Conservation (phyloP, 2,888 invertebrate genomes). For the Habroteleia sp. region DNA sequence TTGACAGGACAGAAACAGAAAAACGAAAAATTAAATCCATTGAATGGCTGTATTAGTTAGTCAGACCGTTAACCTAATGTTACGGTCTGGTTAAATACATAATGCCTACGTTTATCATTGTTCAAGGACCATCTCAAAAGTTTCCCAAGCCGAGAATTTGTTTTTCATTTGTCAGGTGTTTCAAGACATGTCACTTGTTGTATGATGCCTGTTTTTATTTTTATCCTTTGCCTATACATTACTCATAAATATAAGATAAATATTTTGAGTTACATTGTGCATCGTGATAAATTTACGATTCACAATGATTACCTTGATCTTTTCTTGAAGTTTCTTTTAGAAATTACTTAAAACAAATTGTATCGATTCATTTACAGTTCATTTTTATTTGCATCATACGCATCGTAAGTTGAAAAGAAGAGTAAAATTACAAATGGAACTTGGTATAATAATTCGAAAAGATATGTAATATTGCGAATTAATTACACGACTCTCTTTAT, state of each 20-base stretch:
- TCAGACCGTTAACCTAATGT: constrained; percentile 54
- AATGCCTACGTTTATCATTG: constrained; percentile 71
- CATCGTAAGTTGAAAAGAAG: no score
- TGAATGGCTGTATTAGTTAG: constrained; percentile 62
- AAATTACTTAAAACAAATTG: no score
- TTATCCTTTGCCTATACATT: no score
- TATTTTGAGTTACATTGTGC: no score
- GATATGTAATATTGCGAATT: not conserved
- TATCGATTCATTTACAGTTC: no score
- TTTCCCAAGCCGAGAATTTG: constrained; percentile 79
- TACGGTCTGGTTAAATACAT: constrained; percentile 54
- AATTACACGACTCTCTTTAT: not conserved
- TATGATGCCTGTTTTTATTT: constrained; percentile 5
- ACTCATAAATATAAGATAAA: no score
- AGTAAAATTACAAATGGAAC: no score
- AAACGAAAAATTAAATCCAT: constrained; percentile 78
- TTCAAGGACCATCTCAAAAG: constrained; percentile 83
- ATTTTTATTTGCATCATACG: no score
- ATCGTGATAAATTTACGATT: no score
- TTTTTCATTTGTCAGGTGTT: constrained; percentile 41
- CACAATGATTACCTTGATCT: no score
- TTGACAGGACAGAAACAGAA: constrained; percentile 87
- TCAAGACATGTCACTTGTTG: constrained; percentile 28
- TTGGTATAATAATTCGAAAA: no score
- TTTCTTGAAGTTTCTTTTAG: no score